A percentile compares a stretch with the other conserved stretches of the same genome.
These are phyloP conservation scores for Trachemys scripta DNA, from an alignment of 2,113 vertebrate species.

Conservation along the genomic window DNA sequence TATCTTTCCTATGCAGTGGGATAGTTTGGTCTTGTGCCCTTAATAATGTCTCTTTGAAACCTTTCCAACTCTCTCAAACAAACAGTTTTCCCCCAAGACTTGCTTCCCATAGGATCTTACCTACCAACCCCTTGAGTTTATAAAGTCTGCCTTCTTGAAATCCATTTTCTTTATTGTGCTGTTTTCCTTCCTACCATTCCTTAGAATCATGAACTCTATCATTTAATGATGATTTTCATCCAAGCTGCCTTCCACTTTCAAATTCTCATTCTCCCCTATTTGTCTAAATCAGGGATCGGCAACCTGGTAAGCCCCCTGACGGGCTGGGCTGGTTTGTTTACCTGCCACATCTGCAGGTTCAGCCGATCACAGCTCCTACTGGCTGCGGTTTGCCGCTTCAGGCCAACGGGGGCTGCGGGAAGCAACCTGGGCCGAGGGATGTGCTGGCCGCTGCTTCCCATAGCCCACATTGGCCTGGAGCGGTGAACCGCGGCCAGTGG, in stretches of 20 bases:
- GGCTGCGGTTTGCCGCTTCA: too few species aligned
- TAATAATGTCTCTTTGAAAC: neutral
- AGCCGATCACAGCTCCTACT: too few species aligned
- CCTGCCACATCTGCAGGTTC: too few species aligned
- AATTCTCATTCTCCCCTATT: neutral
- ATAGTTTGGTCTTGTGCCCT: too few species aligned
- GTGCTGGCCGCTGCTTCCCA: too few species aligned
- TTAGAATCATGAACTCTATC: neutral
- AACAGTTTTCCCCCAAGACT: neutral
- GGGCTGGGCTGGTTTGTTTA: too few species aligned
- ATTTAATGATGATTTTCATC: neutral
- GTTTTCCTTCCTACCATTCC: neutral
- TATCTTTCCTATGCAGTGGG: neutral
- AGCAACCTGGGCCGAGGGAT: too few species aligned
- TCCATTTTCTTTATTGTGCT: neutral
- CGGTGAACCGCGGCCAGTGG: too few species aligned
- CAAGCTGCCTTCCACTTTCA: neutral
- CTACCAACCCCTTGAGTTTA: neutral
- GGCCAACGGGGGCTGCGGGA: too few species aligned
- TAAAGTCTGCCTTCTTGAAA: neutral
- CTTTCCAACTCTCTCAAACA: neutral
- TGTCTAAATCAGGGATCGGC: too few species aligned
- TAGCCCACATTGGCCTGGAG: too few species aligned
- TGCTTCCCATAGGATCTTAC: neutral
- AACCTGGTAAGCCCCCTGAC: too few species aligned